Evolutionary conservation across 2,113 vertebrate genomes (phyloP), one percentile per base, ranked within the genome.

Genomic region (Vidua chalybeata): DNA sequence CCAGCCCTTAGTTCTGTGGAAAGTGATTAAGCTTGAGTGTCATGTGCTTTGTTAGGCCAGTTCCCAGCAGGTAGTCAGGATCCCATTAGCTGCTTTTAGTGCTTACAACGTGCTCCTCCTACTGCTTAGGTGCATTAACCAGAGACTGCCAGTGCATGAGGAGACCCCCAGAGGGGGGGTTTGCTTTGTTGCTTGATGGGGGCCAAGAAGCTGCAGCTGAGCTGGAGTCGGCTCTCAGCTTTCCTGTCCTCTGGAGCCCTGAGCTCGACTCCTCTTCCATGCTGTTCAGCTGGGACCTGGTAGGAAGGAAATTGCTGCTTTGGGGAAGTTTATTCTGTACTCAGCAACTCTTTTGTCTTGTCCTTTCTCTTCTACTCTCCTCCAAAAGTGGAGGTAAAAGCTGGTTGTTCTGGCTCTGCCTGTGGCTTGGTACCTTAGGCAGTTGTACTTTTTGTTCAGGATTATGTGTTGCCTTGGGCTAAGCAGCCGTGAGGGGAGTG

Each of bases 211-310:
- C 24, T 88, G 63, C 64, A 74, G 92, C 86, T 79, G 84, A 56
- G 28, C 33, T 52, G 1, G 0, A 35, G 18, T 19, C 22, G 51
- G 6, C 37, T 21, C 4, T 1, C 2, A 2, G 48, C 37, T 62
- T 28, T 64, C n/a, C 14, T 31, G 49, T 17, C 30, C 30, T 59
- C 22, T 0, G 0, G 19, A 81, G 49, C 49, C 27, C 30, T 49
- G 15, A 49, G 18, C 23, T 51, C 4, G 2, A 23, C 11, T 75
- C 18, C 21, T 82, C 39, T 67, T 24, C 26, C 1, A 0, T 14
- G 33, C 43, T 51, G 15, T 15, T 69, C 46, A 66, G 21, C 21
- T 62, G 61, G 63, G 27, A 23, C 22, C 16, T 28, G 18, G 15
- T 3, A 5, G 6, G n/a, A 28, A 67, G n/a, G 33, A 71, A 41